Evolutionary conservation across 2,888 invertebrate species (phyloP).

Genomic region (Anthophora plumipes): DNA sequence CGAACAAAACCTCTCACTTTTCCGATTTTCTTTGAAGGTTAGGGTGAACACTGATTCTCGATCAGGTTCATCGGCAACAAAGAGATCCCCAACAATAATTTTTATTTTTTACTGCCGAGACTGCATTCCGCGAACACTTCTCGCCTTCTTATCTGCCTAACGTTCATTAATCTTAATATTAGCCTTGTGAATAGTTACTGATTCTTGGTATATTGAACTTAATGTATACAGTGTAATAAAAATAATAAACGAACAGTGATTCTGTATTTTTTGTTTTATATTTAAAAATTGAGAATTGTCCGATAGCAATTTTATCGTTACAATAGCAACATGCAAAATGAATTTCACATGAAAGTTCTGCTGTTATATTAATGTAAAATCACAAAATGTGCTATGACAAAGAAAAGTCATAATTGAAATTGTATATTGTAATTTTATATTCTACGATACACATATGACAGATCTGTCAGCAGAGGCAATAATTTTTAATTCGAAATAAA

Average conservation of each 20-base stretch:
- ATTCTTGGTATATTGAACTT: neutral
- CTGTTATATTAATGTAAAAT: neutral
- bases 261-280: neutral
- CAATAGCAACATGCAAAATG: neutral
- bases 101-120: slow-evolving; percentile 65
- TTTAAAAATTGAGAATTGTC: neutral
- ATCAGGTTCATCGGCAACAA: slow-evolving; percentile 39
- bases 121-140: slow-evolving; percentile 63
- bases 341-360: neutral
- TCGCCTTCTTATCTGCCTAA: slow-evolving; percentile 52
- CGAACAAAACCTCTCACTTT: slow-evolving; percentile 26
- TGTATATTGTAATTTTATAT: neutral
- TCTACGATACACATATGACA: neutral
- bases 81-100: slow-evolving; percentile 45
- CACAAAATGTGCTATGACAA: neutral
- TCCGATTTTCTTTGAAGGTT: slow-evolving; percentile 29
- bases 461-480: neutral
- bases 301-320: neutral
- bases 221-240: neutral
- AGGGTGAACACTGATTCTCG: slow-evolving; percentile 29
- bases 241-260: neutral
- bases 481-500: slow-evolving; percentile 15
- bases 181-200: neutral
- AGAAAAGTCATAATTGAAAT: neutral
- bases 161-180: slow-evolving; percentile 46